These are phyloP conservation scores for Agrilus mali DNA, from an alignment of 2,888 invertebrate species.

Conservation along the genomic window DNA sequence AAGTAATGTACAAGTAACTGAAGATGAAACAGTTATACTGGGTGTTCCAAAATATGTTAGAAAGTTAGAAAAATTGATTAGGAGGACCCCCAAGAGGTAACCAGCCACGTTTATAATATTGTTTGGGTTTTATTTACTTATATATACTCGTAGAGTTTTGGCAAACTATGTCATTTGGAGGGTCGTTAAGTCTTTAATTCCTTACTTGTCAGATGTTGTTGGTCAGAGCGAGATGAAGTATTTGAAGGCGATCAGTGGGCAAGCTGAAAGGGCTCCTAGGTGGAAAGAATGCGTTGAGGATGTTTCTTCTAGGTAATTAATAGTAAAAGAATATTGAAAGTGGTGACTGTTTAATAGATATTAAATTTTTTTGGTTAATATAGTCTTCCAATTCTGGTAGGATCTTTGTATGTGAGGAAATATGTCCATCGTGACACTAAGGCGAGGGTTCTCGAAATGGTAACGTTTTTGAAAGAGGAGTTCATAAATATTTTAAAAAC, in stretches of 20 bases:
- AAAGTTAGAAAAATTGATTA: constrained; percentile 23
- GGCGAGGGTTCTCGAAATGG: constrained; percentile 14
- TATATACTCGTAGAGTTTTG: constrained; percentile 36
- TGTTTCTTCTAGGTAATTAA: constrained; percentile 25
- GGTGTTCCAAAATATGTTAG: constrained; percentile 34
- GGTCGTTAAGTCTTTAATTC: constrained; percentile 62
- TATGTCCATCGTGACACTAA: constrained; percentile 11
- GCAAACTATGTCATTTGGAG: constrained; percentile 88
- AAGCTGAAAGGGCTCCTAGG: constrained; percentile 57
- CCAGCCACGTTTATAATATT: not conserved
- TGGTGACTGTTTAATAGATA: no score
- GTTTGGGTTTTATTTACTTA: not conserved
- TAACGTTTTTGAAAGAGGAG: constrained; percentile 14
- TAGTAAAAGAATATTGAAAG: no score
- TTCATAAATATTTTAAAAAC: constrained; percentile 14
- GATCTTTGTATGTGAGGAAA: constrained; percentile 66
- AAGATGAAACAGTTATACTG: constrained; percentile 36
- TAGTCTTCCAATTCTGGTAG: constrained; percentile 52
- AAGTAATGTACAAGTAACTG: constrained; percentile 19
- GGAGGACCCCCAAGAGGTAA: constrained; percentile 15
- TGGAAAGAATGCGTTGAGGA: constrained; percentile 80
- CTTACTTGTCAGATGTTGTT: constrained; percentile 61
- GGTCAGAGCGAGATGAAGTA: constrained; percentile 62
- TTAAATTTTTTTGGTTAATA: constrained; percentile 1
- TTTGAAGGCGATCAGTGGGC: constrained; percentile 61